A percentile compares a stretch with the other conserved stretches of the same genome.
Conservation (phyloP, 2,797 vertebrate species). For the Sebastes itinus region DNA sequence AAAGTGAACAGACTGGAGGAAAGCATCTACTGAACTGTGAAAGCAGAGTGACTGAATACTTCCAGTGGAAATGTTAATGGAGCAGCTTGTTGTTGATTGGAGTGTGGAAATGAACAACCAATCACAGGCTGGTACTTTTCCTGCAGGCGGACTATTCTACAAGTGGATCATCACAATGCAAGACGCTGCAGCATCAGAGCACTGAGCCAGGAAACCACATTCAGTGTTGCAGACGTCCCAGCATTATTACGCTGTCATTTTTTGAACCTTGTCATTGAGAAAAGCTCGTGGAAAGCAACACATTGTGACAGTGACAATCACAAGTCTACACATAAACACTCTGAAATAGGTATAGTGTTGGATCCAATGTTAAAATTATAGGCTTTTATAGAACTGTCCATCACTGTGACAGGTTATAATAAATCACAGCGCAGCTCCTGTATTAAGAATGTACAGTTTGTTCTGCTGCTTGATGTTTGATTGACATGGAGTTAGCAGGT, state of each 20-base stretch:
- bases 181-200: conserved; percentile 26
- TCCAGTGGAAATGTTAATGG: neutral
- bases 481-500: conserved; percentile 30
- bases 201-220: conserved; percentile 3
- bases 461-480: conserved; percentile 4
- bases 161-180: conserved; percentile 36
- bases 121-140: conserved; percentile 22
- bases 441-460: neutral
- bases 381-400: neutral
- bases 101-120: conserved; percentile 39
- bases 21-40: neutral
- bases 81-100: conserved; percentile 56
- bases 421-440: neutral
- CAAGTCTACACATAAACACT: neutral
- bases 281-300: neutral
- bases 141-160: conserved; percentile 29
- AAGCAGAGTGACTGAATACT: neutral
- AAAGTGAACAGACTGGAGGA: neutral
- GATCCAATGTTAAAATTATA: neutral
- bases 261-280: neutral
- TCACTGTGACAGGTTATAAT: neutral
- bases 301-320: neutral
- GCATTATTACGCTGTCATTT: neutral
- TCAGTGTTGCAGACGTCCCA: neutral
- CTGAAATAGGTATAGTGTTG: neutral